Base-by-base conservation (phyloP, 2,797 vertebrate genomes). In the Cyclopterus lumpus region DNA sequence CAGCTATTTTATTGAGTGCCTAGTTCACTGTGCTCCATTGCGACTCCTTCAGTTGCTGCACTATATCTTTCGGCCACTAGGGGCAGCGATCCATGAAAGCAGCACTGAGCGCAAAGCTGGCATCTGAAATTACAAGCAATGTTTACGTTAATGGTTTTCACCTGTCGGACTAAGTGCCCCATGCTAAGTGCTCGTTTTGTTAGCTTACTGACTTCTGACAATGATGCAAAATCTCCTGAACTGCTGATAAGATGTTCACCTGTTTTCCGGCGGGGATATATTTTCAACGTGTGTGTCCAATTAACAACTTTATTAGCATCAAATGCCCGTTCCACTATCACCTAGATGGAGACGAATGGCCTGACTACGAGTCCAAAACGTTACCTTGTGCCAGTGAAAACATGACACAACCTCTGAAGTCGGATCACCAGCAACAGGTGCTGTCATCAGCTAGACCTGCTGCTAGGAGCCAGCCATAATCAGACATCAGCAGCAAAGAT, bases 401-500 rank as follows among this genome's bases (percentile, higher is more conserved):
- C 1, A 18, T 11, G n/a, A 26, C 30, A 51, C 61, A 51, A n/a
- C 54, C 26, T 55, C 67, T 54, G 67, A 75, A 53, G 59, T 8
- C 1, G 0, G 46, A 54, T 55, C 28, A 40, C 44, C 4, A 55
- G 75, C 79, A 85, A 67, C 85, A 84, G 75, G 82, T 84, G 71
- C 75, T 78, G 59, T 80, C 62, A 67, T 75, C 80, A 59, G 16
- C 67, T 55, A 28, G 54, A 40, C 24, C 44, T 3, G 8, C 64
- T 75, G 83, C 78, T 66, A 82, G 70, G 20, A 71, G 42, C 5
- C 7, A 34, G 58, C 58, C 46, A 30, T 70, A 62, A 61, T 32
- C 70, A 54, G 42, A 79, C 70, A 74, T 78, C 79, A 64, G 86
- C 69, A 49, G 65, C 53, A 36, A 64, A 75, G 77, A 75, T 73